These are phyloP conservation scores for Catagonus wagneri DNA, from an alignment of 2,113 vertebrate genomes.

Conservation along the genomic window DNA sequence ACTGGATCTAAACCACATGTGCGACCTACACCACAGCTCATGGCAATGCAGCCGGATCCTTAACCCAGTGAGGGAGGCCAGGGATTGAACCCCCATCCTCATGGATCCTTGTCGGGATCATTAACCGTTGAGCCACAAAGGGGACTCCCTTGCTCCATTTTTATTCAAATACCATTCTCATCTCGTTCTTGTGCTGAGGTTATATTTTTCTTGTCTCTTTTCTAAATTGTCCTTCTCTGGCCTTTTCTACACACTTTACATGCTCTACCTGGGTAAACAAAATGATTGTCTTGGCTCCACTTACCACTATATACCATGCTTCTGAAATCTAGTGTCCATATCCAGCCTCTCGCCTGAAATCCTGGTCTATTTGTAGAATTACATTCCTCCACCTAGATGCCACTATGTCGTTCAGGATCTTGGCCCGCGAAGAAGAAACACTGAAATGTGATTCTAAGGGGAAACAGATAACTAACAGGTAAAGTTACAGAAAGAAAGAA, in stretches of 20 bases:
- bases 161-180: not conserved
- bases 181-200: not conserved
- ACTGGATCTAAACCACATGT: too few species aligned
- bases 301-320: not conserved
- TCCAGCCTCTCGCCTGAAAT: not conserved
- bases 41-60: too few species aligned
- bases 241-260: not conserved
- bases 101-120: too few species aligned
- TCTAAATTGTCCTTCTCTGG: not conserved
- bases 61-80: too few species aligned
- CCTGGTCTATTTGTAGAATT: not conserved
- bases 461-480: not conserved
- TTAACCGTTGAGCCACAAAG: too few species aligned
- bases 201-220: not conserved
- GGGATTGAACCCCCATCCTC: too few species aligned
- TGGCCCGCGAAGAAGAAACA: not conserved
- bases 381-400: not conserved
- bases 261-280: not conserved
- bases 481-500: not conserved
- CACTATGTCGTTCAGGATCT: not conserved
- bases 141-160: not conserved
- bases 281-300: not conserved
- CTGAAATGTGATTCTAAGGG: not conserved
- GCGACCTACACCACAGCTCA: too few species aligned
- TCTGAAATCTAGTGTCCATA: not conserved